Evolutionary conservation across 2,888 invertebrate genomes (phyloP).

Genomic region (Furcula furcula): DNA sequence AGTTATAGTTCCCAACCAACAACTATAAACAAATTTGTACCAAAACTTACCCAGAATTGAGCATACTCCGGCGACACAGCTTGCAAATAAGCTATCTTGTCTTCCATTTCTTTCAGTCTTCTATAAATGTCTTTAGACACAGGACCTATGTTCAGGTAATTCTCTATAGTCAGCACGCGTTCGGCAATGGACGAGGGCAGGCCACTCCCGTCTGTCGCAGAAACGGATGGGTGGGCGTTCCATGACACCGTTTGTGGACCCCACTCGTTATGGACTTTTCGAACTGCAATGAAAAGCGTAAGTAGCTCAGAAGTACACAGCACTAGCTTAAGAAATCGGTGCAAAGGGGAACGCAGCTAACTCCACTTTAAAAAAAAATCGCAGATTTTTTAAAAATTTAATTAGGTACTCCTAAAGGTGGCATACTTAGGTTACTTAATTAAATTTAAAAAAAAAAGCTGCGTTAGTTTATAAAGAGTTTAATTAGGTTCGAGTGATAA

Average conservation of each 20-base stretch:
- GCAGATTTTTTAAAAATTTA: no score
- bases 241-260: slow-evolving; percentile 82
- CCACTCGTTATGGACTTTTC: slow-evolving; percentile 86
- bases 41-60: slow-evolving; percentile 74
- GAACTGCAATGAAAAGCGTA: slow-evolving; percentile 84
- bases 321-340: no score
- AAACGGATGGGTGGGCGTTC: slow-evolving; percentile 15
- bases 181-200: slow-evolving; percentile 84
- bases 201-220: slow-evolving; percentile 32
- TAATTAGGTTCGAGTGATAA: no score
- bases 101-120: slow-evolving; percentile 87
- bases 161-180: slow-evolving; percentile 84
- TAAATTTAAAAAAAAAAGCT: no score
- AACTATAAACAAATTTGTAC: neutral
- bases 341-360: no score
- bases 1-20: no score
- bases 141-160: slow-evolving; percentile 80
- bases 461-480: no score
- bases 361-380: no score
- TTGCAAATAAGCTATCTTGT: slow-evolving; percentile 87
- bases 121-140: slow-evolving; percentile 84
- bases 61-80: slow-evolving; percentile 91
- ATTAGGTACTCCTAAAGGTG: no score
- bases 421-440: no score
- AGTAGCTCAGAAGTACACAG: no score